These are phyloP conservation scores for Hemiprocne comata DNA, from an alignment of 2,113 vertebrate genomes.

Conservation along the genomic window DNA sequence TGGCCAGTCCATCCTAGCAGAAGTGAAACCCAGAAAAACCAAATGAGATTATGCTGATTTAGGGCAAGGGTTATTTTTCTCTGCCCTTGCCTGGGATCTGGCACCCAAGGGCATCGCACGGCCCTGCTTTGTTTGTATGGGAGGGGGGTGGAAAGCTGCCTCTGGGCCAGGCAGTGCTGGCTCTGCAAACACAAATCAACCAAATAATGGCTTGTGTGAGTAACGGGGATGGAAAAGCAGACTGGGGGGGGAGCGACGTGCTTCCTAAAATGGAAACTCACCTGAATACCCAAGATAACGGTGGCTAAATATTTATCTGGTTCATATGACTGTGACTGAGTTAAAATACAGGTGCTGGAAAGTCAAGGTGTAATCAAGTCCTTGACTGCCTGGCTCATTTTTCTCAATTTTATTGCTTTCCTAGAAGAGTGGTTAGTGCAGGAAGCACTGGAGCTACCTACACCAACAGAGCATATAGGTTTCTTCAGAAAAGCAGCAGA, in stretches of 20 bases:
- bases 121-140: fast-evolving
- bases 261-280: neutral
- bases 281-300: neutral
- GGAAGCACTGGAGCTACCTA: neutral
- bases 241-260: neutral
- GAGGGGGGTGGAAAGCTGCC: fast-evolving
- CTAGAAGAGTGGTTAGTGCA: neutral
- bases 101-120: no score
- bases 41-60: fast-evolving
- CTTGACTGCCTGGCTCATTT: neutral
- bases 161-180: neutral
- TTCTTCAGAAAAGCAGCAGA: neutral
- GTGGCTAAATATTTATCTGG: neutral
- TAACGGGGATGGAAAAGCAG: neutral
- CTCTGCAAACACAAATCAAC: neutral
- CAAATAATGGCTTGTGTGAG: neutral
- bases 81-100: neutral
- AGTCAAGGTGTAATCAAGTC: neutral
- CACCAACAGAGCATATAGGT: neutral
- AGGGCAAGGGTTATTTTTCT: neutral
- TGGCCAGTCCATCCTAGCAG: fast-evolving
- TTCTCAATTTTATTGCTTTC: neutral
- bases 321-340: neutral
- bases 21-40: neutral
- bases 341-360: neutral